Evolutionary conservation across 2,888 invertebrate species (phyloP), one percentile per base, ranked within the genome.

Genomic region (Eupithecia inturbata): DNA sequence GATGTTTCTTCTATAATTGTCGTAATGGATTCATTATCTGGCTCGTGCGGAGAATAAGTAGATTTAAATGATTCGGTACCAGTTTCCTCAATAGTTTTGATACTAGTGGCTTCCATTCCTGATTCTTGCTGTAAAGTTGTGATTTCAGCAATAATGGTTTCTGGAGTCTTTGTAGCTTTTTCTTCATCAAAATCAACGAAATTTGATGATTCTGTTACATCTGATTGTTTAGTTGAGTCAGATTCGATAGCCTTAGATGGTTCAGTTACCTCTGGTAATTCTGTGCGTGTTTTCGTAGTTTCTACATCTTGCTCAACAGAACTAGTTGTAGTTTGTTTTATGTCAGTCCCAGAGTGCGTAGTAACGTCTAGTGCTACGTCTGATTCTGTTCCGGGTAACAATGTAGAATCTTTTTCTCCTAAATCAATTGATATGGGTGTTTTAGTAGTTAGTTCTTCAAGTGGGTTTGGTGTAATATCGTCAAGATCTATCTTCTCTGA

Each of bases 11-110:
- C 14, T 12, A 5, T 57, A 41, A 6, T 16, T 14, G 39, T 39
- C 14, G 26, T 22, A 39, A 39, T 26, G 16, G 12, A 14, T 26
- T 76, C 64, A 67, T 6, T 70, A 12, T 71, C 69, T 16, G 31
- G 41, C 31, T 10, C 36, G 45, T 67, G 36, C n/a, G 71, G 16
- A 53, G 68, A 49, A 57, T 68, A 62, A 57, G 76, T 72, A 28
- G 70, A 70, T 28, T 62, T 66, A 0, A 68, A 26, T 57, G 64
- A 63, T 57, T 78, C 75, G 68, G 74, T 77, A 22, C 33, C 36
- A 1, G 67, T 57, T 62, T 72, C 67, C 14, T 72, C 66, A 36
- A 49, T 72, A 12, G 39, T 45, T 26, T 66, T 69, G 16, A 16
- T 72, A 19, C 49, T 14, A 63, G 76, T 62, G 2, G 36, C 22